These are phyloP conservation scores for Dicaeum eximium DNA, from an alignment of 2,113 vertebrate genomes.

Conservation along the genomic window DNA sequence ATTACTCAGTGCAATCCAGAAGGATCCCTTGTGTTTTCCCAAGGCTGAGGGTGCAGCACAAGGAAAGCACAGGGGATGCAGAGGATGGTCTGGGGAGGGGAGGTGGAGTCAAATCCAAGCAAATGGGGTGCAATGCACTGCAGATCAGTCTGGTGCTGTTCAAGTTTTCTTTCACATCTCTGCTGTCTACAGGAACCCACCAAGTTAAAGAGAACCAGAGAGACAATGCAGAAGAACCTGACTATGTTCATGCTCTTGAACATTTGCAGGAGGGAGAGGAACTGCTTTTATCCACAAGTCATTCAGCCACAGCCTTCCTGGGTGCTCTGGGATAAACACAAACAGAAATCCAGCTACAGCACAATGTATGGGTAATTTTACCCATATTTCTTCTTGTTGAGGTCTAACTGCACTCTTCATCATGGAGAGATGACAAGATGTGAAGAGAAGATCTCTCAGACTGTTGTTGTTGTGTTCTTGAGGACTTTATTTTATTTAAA, in stretches of 20 bases:
- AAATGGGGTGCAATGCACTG: background rate
- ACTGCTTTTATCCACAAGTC: background rate
- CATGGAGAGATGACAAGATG: background rate
- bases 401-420: background rate
- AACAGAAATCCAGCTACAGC: background rate
- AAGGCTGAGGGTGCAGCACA: background rate
- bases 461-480: background rate
- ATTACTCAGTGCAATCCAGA: background rate
- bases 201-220: background rate
- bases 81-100: background rate
- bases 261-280: background rate
- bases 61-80: background rate
- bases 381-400: background rate
- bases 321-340: background rate
- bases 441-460: background rate
- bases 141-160: background rate
- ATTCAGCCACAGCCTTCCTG: background rate
- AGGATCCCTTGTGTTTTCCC: background rate
- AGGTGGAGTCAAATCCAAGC: background rate
- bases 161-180: background rate
- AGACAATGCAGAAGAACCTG: background rate
- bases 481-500: background rate
- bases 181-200: background rate
- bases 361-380: background rate
- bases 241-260: background rate